Evolutionary conservation across 1,140 invertebrate species (phyloP), one percentile per base, ranked within the genome.

Genomic region (Sipha flava): DNA sequence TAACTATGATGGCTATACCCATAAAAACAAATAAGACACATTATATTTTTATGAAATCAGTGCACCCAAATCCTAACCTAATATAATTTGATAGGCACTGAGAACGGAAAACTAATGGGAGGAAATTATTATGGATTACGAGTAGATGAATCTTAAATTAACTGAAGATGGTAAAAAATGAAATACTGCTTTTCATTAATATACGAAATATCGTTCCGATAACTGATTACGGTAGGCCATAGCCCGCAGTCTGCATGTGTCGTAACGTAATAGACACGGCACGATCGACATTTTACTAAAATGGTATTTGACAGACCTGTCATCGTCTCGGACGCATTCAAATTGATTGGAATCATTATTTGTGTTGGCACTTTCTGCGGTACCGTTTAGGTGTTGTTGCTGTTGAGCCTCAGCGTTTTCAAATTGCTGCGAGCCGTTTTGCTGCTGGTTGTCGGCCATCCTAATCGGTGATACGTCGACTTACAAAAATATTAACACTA

Each of bases 371-470:
- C 29, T 77, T 1, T 77, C 73, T 7, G 73, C 34, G n/a, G 52
- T 57, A 16, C 73, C 73, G 7, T 77, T 77, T 18, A 77, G 18
- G n/a, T 57, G 52, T 26, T 77, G 73, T 59, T 57, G 49, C 52
- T 77, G 73, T 3, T 73, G 70, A 1, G 34, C 52, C 14, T 77
- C 73, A 0, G 73, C 12, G 49, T 54, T 77, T 77, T 77, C 73
- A 77, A 77, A 77, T 43, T 77, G 73, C 59, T 77, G 73, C 5
- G 73, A 77, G 34, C 73, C 73, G 73, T 77, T 77, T 57, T 77
- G 73, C 10, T 77, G 73, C 34, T 77, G 73, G 23, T 77, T 77
- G 73, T 77, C 73, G 52, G 73, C 73, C 73, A 77, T 77, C 52
- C 49, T 77, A 14, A 26, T 66, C 9, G 1, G 34, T 18, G 14